A percentile compares a stretch with the other conserved stretches of the same genome.
Conservation (phyloP, 2,797 vertebrate genomes). For the Euphonia xanthogaster region DNA sequence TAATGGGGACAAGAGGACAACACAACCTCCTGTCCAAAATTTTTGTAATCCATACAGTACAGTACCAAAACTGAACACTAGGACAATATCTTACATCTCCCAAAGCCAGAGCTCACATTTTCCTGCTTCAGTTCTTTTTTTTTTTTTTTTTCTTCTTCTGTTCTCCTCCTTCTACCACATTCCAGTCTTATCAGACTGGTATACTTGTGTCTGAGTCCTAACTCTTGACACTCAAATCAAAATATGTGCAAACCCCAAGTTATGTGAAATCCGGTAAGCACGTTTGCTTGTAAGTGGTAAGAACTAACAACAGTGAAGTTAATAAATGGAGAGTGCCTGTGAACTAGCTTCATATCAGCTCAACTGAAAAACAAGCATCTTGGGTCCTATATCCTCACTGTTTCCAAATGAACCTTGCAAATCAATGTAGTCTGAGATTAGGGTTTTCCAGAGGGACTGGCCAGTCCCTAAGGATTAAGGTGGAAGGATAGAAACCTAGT, state of each 20-base stretch:
- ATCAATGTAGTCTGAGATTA: not conserved
- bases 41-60: not conserved
- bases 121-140: not conserved
- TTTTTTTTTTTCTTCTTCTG: not conserved
- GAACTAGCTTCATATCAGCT: not conserved
- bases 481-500: not conserved
- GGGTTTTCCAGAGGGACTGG: not conserved
- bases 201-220: not conserved
- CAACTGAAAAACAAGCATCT: not conserved
- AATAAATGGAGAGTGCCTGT: not conserved
- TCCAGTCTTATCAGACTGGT: not conserved
- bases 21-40: not conserved
- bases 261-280: not conserved
- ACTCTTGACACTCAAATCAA: not conserved
- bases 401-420: not conserved
- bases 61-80: not conserved
- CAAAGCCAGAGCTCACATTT: not conserved
- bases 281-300: not conserved
- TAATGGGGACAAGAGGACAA: not conserved
- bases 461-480: not conserved
- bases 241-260: not conserved
- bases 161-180: not conserved
- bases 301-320: not conserved
- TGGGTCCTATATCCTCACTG: not conserved
- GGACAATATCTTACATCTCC: not conserved